Evolutionary conservation across 2,888 invertebrate species (phyloP).

Genomic region (Diachrysia chrysitis): DNA sequence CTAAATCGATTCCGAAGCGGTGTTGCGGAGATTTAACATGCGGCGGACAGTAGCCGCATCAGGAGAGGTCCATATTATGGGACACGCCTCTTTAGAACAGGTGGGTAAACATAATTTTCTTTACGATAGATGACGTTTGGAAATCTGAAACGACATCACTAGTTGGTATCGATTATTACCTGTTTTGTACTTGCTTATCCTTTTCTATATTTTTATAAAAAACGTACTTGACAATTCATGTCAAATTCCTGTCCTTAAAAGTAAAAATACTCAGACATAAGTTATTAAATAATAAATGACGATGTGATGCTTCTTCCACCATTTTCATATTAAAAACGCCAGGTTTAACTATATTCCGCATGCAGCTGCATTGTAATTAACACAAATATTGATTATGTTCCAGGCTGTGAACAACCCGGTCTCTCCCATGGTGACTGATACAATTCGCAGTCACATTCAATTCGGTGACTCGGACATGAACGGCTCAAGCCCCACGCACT

Average conservation of each 20-base stretch:
- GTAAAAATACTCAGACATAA: too few relatives aligned
- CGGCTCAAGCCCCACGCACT: slow-evolving; percentile 76
- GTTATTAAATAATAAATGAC: too few relatives aligned
- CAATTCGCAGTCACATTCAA: slow-evolving; percentile 90
- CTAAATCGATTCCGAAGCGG: slow-evolving; percentile 21
- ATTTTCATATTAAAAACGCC: not conserved
- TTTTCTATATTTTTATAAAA: too few relatives aligned
- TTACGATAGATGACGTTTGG: not conserved
- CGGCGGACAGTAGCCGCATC: slow-evolving; percentile 3
- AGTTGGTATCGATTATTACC: too few relatives aligned
- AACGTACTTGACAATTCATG: too few relatives aligned
- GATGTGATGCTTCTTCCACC: too few relatives aligned
- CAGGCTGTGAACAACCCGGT: slow-evolving; percentile 83
- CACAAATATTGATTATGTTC: slow-evolving; percentile 53
- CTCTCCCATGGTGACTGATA: slow-evolving; percentile 89
- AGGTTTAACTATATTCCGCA: not conserved
- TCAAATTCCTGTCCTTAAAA: too few relatives aligned
- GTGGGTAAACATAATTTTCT: slow-evolving; percentile 6
- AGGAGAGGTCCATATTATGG: not conserved
- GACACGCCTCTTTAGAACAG: slow-evolving; percentile 6
- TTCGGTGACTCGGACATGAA: slow-evolving; percentile 85
- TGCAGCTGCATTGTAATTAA: not conserved
- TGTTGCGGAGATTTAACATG: slow-evolving; percentile 17
- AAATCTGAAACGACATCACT: not conserved
- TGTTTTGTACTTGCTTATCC: too few relatives aligned